Conservation (phyloP, 2,113 vertebrate species). For the Girardinichthys multiradiatus region DNA sequence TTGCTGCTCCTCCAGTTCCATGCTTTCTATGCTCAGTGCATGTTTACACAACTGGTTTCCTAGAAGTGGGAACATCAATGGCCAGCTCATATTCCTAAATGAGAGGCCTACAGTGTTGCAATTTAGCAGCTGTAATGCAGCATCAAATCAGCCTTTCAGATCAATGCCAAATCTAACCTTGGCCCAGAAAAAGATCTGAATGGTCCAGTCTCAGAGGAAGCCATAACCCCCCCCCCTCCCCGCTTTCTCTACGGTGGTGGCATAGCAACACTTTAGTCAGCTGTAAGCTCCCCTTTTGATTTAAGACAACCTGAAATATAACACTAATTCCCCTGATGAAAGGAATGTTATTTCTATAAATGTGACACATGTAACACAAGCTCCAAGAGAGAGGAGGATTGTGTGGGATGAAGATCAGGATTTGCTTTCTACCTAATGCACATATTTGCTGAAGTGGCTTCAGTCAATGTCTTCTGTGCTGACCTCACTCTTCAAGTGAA, state of each 20-base stretch:
- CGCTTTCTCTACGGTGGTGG: constrained; percentile 56
- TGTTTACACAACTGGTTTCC: constrained; percentile 61
- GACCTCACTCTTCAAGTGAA: constrained; percentile 47
- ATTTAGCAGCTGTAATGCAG: constrained; percentile 76
- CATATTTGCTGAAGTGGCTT: constrained; percentile 59
- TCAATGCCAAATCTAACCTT: constrained; percentile 77
- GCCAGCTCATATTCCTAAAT: constrained; percentile 54
- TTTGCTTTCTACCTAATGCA: constrained; percentile 64
- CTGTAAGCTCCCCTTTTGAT: constrained; percentile 74
- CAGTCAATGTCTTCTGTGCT: constrained; percentile 42
- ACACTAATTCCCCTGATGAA: constrained; percentile 73
- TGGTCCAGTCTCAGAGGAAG: constrained; percentile 49
- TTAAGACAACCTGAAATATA: constrained; percentile 80
- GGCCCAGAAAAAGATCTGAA: constrained; percentile 68
- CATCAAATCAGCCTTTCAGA: constrained; percentile 79
- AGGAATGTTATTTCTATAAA: constrained; percentile 75
- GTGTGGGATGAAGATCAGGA: constrained; percentile 45
- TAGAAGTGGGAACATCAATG: constrained; percentile 52
- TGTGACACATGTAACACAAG: constrained; percentile 72
- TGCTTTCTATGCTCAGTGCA: not conserved
- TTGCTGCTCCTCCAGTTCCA: constrained; percentile 11
- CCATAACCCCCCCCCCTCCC: constrained; percentile 63
- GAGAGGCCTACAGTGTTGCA: constrained; percentile 52
- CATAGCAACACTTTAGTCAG: constrained; percentile 73
- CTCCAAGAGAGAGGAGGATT: constrained; percentile 29